Evolutionary conservation across 1,140 invertebrate species (phyloP).

Genomic region (Conus betulinus): DNA sequence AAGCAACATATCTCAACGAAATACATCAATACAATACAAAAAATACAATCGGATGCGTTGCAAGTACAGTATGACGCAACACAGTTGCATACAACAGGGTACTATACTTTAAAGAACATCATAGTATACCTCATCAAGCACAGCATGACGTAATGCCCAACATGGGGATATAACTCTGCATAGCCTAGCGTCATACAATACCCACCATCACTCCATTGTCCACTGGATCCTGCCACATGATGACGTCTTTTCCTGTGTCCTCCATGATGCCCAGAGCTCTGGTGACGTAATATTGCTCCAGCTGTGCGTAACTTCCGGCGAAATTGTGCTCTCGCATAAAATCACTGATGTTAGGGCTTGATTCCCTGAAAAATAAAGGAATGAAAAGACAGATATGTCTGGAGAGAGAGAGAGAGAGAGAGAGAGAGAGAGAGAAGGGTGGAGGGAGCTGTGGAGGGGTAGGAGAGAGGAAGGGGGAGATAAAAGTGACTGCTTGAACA

Average conservation of each 20-base stretch:
- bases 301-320: conserved; percentile 72
- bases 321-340: conserved; percentile 83
- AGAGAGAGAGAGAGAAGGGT: background rate
- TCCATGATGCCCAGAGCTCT: conserved; percentile 77
- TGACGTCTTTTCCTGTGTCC: conserved; percentile 76
- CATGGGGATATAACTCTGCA: no score
- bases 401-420: conserved; percentile 3
- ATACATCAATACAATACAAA: no score
- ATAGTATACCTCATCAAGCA: no score
- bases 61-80: no score
- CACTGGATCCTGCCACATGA: conserved; percentile 96
- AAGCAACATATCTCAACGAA: no score
- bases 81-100: no score
- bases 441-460: background rate
- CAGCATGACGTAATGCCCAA: no score
- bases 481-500: no score
- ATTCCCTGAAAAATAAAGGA: conserved; percentile 78
- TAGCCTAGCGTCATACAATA: no score
- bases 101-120: no score
- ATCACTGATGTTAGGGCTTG: conserved; percentile 83
- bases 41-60: no score
- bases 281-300: conserved; percentile 84
- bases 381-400: no score
- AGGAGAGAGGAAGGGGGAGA: background rate
- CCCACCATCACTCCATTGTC: conserved; percentile 82